phyloP scores from a whole-genome alignment of 2,888 invertebrate species.

The Acrobasis suavella region DNA sequence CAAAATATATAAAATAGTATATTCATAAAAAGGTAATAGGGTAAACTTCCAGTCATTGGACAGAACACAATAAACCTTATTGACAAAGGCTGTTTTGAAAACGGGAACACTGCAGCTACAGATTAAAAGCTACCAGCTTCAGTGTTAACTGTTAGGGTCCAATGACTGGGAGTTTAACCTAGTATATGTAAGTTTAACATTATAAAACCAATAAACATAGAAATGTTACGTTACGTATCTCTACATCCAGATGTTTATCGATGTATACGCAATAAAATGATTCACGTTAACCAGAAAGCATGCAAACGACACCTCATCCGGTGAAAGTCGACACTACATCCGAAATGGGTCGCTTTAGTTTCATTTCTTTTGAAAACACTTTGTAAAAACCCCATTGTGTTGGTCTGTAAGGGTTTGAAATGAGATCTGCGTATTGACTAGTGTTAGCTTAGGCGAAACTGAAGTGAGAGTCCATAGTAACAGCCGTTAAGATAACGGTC shows the following conservation, averaged over 20 bases:
- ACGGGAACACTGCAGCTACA: no score
- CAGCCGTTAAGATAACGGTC: conserved; percentile 13
- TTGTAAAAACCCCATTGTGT: conserved; percentile 19
- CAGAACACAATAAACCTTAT: no score
- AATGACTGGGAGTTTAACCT: no score
- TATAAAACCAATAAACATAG: no score
- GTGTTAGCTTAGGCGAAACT: conserved; percentile 13
- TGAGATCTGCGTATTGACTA: conserved; percentile 18
- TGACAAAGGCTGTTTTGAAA: no score
- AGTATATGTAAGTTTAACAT: no score
- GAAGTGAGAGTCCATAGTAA: conserved; percentile 21
- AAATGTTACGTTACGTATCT: neutral
- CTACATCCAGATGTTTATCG: conserved; percentile 3
- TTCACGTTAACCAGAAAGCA: conserved; percentile 9
- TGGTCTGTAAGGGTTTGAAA: conserved; percentile 15
- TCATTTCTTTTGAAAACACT: conserved; percentile 16
- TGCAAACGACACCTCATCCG: conserved; percentile 12
- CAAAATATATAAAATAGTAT: neutral
- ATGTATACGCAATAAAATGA: neutral
- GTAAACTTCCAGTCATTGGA: no score
- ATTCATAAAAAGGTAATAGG: no score
- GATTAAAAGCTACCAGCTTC: no score
- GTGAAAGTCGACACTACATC: conserved; percentile 16
- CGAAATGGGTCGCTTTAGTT: conserved; percentile 18
- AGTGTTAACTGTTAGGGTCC: no score